Evolutionary conservation across 1,140 invertebrate species (phyloP), one percentile per base, ranked within the genome.

Genomic region (Brachystomella parvula): DNA sequence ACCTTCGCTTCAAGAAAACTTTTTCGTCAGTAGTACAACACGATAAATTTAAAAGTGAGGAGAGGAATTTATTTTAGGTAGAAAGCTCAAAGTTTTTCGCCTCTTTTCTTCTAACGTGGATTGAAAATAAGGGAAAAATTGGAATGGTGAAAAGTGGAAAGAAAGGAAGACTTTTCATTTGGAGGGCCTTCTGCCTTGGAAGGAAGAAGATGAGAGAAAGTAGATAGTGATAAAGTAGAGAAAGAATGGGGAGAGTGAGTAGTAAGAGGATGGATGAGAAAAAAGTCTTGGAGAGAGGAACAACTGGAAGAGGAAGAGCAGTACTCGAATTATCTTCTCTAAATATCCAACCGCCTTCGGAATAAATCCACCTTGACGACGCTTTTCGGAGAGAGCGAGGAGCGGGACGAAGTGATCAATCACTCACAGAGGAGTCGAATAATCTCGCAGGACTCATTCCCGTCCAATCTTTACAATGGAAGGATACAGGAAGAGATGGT

Each of bases 271-370:
- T 53, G 49, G 9, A 24, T 9, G 49, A 19, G 9, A 15, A 9
- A 9, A n/a, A n/a, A n/a, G n/a, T 15, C 24, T 24, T 15, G 12
- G 49, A 53, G 24, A 26, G 21, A 53, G 21, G 21, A 53, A 53
- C 49, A 44, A 44, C 39, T 9, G 39, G 39, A 44, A 24, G 49
- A 12, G 12, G 49, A 9, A 26, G 24, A 53, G 49, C 12, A 9
- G 9, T n/a, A 9, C 39, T 53, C 24, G 49, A 53, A 53, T 53
- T 53, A 53, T 53, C 49, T 53, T 3, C 24, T 53, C 49, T 53
- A 53, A 53, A 53, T 53, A 53, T 53, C 49, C 49, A 39, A 39
- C 35, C 35, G 35, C 35, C 35, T 39, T 39, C 35, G 19, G 35
- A 39, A 39, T 19, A 39, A 39, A 39, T 6, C 35, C 35, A 39